These are phyloP conservation scores for Nyctalus aviator DNA, from an alignment of 2,797 vertebrate genomes.

Conservation along the genomic window DNA sequence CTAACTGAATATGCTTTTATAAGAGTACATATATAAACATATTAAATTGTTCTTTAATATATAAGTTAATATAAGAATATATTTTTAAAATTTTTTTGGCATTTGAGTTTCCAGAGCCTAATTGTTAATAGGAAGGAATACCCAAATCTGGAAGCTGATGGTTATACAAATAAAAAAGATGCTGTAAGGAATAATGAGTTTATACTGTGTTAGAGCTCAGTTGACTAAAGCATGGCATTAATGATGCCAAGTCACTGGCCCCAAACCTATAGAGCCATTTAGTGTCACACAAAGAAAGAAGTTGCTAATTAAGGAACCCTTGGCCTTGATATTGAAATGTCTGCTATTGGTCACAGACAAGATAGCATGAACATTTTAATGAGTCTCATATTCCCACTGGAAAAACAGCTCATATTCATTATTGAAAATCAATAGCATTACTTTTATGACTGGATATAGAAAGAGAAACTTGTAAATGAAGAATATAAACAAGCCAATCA, in stretches of 20 bases:
- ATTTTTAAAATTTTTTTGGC: background rate
- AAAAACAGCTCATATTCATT: conserved; percentile 56
- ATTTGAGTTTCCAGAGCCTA: conserved; percentile 30
- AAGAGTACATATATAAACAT: background rate
- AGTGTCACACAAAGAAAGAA: background rate
- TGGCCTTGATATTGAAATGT: background rate
- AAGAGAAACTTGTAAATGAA: background rate
- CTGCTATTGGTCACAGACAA: conserved; percentile 25
- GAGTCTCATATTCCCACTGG: conserved; percentile 18
- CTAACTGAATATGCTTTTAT: background rate
- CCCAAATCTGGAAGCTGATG: background rate
- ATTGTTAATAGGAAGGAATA: background rate
- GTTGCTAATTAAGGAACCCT: conserved; percentile 21
- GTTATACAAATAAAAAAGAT: conserved; percentile 4
- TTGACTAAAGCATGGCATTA: background rate
- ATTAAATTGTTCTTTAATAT: background rate
- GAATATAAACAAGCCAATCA: conserved; percentile 23
- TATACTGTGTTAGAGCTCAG: background rate
- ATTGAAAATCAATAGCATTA: conserved; percentile 59
- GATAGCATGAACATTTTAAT: conserved; percentile 50
- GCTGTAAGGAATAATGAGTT: background rate
- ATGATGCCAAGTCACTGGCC: background rate
- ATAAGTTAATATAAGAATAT: conserved; percentile 18
- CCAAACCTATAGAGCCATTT: background rate
- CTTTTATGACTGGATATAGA: background rate